phyloP scores from a whole-genome alignment of 2,113 vertebrate genomes.

The Calcarius ornatus region DNA sequence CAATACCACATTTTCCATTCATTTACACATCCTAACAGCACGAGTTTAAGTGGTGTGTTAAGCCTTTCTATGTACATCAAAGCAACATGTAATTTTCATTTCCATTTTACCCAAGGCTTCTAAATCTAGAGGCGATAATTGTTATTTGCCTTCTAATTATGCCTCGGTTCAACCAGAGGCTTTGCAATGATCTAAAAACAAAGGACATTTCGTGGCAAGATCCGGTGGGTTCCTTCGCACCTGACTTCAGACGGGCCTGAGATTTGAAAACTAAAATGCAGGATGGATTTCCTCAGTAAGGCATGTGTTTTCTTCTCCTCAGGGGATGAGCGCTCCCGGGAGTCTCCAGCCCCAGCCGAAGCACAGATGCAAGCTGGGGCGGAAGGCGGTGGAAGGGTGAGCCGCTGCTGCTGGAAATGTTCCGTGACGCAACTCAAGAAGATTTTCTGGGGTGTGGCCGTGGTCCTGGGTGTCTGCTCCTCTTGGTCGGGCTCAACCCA shows the following conservation, averaged over 20 bases:
- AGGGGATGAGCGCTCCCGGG: conserved; percentile 89
- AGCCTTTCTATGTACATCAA: background rate
- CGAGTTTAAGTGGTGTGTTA: background rate
- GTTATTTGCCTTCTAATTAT: conserved; percentile 14
- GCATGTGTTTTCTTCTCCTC: background rate
- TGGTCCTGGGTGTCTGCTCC: conserved; percentile 90
- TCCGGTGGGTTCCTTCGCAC: background rate
- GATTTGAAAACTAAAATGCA: background rate
- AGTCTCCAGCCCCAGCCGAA: conserved; percentile 81
- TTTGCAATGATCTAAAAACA: conserved; percentile 24
- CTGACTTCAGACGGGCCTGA: background rate
- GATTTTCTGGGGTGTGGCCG: conserved; percentile 86
- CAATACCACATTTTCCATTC: background rate
- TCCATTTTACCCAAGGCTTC: conserved; percentile 20
- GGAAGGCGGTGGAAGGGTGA: conserved; percentile 73
- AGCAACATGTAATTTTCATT: conserved; percentile 47
- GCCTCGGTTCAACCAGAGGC: background rate
- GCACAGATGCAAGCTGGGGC: conserved; percentile 70
- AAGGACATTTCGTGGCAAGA: background rate
- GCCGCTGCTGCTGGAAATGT: conserved; percentile 78
- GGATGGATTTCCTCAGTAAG: background rate
- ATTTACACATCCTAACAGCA: background rate
- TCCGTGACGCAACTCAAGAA: conserved; percentile 79
- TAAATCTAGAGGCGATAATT: conserved; percentile 52
- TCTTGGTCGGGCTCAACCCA: conserved; percentile 93